These are phyloP conservation scores for Bombycilla garrulus DNA, from an alignment of 2,113 vertebrate species.

Conservation along the genomic window DNA sequence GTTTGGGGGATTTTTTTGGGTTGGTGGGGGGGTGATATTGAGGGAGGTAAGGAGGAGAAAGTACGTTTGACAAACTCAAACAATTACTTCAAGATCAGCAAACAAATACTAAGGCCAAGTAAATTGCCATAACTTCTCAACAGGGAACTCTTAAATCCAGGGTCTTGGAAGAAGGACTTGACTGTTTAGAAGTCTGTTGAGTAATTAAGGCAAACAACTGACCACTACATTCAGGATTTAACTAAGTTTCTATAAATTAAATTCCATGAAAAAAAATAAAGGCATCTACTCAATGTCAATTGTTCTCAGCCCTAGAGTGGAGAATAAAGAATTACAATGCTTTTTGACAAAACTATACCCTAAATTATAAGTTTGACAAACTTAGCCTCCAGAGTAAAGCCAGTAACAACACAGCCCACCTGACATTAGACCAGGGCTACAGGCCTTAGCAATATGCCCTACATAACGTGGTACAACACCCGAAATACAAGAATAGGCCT, in stretches of 20 bases:
- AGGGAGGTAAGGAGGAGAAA: background rate
- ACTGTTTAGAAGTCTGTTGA: background rate
- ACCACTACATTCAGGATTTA: background rate
- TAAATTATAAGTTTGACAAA: background rate
- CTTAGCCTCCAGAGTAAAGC: background rate
- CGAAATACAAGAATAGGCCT: background rate
- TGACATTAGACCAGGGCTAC: background rate
- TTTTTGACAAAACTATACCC: background rate
- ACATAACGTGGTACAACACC: accelerated
- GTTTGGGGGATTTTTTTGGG: accelerated
- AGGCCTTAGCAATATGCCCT: background rate
- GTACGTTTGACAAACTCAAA: background rate
- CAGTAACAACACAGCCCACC: background rate
- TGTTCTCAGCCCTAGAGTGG: background rate
- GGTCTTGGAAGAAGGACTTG: background rate
- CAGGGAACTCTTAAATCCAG: background rate
- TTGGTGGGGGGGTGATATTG: accelerated
- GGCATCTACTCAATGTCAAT: background rate
- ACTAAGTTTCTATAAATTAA: background rate
- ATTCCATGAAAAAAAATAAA: background rate
- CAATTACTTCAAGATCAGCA: background rate
- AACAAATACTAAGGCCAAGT: background rate
- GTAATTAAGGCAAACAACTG: background rate
- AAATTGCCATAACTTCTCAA: background rate
- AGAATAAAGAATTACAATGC: background rate